Evolutionary conservation across 2,797 vertebrate species (phyloP).

Genomic region (Erithacus rubecula): DNA sequence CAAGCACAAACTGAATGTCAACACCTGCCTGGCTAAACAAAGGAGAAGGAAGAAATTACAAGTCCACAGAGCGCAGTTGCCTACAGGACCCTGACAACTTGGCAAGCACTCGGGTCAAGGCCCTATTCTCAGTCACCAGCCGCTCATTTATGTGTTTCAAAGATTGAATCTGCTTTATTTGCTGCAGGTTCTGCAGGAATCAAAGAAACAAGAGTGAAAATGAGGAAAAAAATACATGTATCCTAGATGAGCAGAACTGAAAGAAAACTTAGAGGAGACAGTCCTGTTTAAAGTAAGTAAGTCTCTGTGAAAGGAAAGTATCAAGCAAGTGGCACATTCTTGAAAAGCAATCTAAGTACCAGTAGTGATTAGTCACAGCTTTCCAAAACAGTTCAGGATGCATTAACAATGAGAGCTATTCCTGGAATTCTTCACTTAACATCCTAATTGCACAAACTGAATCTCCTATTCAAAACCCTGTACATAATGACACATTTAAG

Average conservation of each 20-base stretch:
- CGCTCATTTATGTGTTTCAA: constrained; percentile 94
- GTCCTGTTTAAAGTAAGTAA: constrained; percentile 39
- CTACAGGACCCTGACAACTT: constrained; percentile 92
- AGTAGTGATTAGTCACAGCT: constrained; percentile 47
- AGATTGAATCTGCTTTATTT: constrained; percentile 96
- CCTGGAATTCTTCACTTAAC: constrained; percentile 64
- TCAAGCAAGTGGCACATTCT: constrained; percentile 51
- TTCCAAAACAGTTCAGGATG: constrained; percentile 60
- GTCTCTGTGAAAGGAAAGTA: constrained; percentile 11
- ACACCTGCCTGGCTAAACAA: constrained; percentile 92
- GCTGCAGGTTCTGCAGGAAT: constrained; percentile 92
- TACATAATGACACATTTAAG: background rate
- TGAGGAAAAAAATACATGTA: background rate
- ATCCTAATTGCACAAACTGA: constrained; percentile 40
- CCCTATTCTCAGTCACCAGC: constrained; percentile 96
- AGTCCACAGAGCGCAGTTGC: constrained; percentile 85
- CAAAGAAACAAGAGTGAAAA: constrained; percentile 73
- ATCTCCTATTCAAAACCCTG: constrained; percentile 21
- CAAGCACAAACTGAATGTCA: constrained; percentile 76
- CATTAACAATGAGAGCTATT: constrained; percentile 55
- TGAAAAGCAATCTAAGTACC: constrained; percentile 64
- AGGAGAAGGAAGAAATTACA: constrained; percentile 84
- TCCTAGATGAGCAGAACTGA: constrained; percentile 14
- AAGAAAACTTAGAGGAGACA: constrained; percentile 34
- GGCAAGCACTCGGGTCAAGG: constrained; percentile 93